Conservation (phyloP, 2,113 vertebrate species). For the Centropristis striata region DNA sequence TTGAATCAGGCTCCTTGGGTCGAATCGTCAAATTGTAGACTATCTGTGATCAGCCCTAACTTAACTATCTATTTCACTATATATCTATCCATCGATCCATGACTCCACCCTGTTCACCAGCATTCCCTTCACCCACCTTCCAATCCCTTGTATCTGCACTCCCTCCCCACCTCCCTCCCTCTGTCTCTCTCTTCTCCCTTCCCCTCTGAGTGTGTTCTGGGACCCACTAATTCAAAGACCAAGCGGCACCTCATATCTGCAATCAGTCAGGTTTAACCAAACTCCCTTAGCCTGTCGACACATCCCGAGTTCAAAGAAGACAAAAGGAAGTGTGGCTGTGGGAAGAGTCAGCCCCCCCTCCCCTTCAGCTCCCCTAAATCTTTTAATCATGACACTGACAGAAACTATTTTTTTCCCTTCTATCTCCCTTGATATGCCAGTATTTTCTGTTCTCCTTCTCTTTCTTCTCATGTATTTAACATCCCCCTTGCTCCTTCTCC, state of each 20-base stretch:
- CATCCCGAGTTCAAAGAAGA: conserved; percentile 78
- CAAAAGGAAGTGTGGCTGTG: conserved; percentile 66
- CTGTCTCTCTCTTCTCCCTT: background rate
- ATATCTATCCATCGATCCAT: background rate
- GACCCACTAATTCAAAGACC: conserved; percentile 76
- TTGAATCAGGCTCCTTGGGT: too few species aligned
- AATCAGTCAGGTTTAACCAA: conserved; percentile 71
- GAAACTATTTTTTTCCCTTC: conserved; percentile 50
- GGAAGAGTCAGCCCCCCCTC: conserved; percentile 47
- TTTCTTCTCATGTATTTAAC: conserved; percentile 62
- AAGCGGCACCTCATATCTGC: conserved; percentile 58
- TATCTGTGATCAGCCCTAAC: too few species aligned
- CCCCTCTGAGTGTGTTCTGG: conserved; percentile 11
- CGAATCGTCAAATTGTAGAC: too few species aligned
- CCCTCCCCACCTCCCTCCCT: conserved; percentile 1
- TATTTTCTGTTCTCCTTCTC: conserved; percentile 47
- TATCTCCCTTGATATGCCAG: conserved; percentile 60
- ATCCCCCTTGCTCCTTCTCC: conserved; percentile 15
- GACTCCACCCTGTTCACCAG: background rate
- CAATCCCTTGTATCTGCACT: background rate
- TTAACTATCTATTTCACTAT: too few species aligned
- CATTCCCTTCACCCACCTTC: background rate
- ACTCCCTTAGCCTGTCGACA: conserved; percentile 67
- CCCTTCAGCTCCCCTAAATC: conserved; percentile 67
- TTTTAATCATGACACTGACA: conserved; percentile 81